These are phyloP conservation scores for Corella eumyota DNA, from an alignment of 23 tunicate genomes.

Conservation along the genomic window DNA sequence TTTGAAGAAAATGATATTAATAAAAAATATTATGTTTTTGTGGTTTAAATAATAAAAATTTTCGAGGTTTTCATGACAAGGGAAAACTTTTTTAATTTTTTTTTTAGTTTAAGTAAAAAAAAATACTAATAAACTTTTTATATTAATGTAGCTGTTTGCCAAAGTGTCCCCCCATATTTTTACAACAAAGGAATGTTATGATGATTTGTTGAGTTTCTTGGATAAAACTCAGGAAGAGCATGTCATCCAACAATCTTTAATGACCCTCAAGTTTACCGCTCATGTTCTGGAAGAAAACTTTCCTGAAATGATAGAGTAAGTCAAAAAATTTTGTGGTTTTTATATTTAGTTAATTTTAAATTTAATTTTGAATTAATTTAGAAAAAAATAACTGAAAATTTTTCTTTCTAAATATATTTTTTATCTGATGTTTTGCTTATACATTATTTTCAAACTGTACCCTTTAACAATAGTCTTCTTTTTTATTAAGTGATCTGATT, in stretches of 20 bases:
- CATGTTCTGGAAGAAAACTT: constrained; percentile 52
- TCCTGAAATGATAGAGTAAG: constrained; percentile 63
- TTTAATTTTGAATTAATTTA: neutral
- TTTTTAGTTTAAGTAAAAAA: too few relatives aligned
- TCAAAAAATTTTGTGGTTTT: neutral
- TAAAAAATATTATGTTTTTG: too few relatives aligned
- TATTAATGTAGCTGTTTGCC: neutral
- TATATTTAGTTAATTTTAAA: neutral
- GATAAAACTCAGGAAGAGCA: constrained; percentile 34
- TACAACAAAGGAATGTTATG: constrained; percentile 54
- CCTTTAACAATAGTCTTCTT: neutral
- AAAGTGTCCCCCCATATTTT: constrained; percentile 59
- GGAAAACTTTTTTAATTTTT: too few relatives aligned
- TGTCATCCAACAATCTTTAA: constrained; percentile 36
- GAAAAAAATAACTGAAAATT: neutral
- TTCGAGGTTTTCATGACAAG: too few relatives aligned
- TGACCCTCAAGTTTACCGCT: constrained; percentile 48
- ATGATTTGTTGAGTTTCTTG: constrained; percentile 37
- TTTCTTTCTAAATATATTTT: neutral
- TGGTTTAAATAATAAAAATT: too few relatives aligned
- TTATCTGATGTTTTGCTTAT: neutral
- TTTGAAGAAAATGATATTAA: too few relatives aligned
- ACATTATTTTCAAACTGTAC: neutral
- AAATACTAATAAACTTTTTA: too few relatives aligned
- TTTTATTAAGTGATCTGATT: constrained; percentile 33